Evolutionary conservation across 2,888 invertebrate genomes (phyloP).

Genomic region (Eristalinus aeneus): DNA sequence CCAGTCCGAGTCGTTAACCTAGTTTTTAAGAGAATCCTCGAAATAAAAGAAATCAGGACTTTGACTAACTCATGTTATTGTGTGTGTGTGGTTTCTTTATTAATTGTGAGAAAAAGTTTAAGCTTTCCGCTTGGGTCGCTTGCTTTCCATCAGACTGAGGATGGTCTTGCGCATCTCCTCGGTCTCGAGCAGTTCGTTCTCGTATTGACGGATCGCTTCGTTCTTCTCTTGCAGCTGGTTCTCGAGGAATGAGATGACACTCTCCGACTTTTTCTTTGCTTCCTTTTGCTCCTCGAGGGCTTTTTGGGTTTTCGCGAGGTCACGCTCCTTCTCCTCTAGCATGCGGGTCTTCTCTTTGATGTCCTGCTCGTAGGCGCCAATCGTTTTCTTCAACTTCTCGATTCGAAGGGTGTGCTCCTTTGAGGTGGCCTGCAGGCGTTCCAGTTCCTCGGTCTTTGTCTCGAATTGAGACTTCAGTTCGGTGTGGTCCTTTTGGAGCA

Average conservation of each 20-base stretch:
- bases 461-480: slow-evolving; percentile 74
- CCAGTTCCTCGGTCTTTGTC: slow-evolving; percentile 75
- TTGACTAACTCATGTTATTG: slow-evolving; percentile 40
- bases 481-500: slow-evolving; percentile 76
- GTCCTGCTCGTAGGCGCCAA: slow-evolving; percentile 77
- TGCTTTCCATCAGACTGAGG: slow-evolving; percentile 80
- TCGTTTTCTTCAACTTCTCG: slow-evolving; percentile 78
- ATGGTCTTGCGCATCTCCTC: slow-evolving; percentile 80
- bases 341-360: slow-evolving; percentile 76
- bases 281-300: slow-evolving; percentile 78
- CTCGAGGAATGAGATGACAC: slow-evolving; percentile 78
- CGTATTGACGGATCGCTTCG: slow-evolving; percentile 77
- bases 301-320: slow-evolving; percentile 77
- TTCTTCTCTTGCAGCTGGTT: slow-evolving; percentile 78
- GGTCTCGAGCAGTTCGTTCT: slow-evolving; percentile 78
- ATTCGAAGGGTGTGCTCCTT: slow-evolving; percentile 78
- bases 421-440: slow-evolving; percentile 74
- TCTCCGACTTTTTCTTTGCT: slow-evolving; percentile 78
- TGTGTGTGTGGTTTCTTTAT: slow-evolving; percentile 7
- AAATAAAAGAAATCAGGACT: slow-evolving; percentile 50
- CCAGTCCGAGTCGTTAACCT: slow-evolving; percentile 44
- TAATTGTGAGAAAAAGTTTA: neutral
- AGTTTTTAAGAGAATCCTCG: slow-evolving; percentile 41
- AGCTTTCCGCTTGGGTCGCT: slow-evolving; percentile 78
- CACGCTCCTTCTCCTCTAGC: slow-evolving; percentile 78